These are phyloP conservation scores for Margarornis squamiger DNA, from an alignment of 2,797 vertebrate species.

Conservation along the genomic window DNA sequence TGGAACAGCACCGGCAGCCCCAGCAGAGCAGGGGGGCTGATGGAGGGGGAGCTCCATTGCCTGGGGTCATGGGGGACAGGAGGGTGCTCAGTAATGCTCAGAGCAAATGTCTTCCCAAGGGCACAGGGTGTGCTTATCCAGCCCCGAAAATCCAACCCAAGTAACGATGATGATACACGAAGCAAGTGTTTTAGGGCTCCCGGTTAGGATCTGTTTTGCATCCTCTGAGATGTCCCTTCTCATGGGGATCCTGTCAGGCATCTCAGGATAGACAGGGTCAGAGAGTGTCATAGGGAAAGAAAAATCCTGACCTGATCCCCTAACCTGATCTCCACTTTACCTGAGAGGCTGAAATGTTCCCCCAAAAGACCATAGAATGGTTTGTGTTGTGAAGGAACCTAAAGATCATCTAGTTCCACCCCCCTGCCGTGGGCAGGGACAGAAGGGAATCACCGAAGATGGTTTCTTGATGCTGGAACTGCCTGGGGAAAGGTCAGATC, in stretches of 20 bases:
- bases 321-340: neutral
- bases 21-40: neutral
- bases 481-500: neutral
- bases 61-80: neutral
- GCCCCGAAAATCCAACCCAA: neutral
- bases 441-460: accelerated
- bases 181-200: neutral
- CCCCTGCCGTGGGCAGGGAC: neutral
- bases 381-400: too few species aligned
- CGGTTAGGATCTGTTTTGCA: neutral
- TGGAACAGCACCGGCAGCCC: neutral
- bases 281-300: neutral
- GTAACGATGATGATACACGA: accelerated
- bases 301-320: neutral
- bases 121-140: accelerated
- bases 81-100: neutral
- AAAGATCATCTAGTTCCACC: neutral
- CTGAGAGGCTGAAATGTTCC: neutral
- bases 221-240: neutral
- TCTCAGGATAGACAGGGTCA: neutral
- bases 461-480: neutral
- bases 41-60: neutral
- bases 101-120: neutral
- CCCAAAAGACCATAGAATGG: accelerated
- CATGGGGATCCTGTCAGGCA: accelerated